These are phyloP conservation scores for Argyresthia albistria DNA, from an alignment of 2,888 invertebrate genomes.

Conservation along the genomic window DNA sequence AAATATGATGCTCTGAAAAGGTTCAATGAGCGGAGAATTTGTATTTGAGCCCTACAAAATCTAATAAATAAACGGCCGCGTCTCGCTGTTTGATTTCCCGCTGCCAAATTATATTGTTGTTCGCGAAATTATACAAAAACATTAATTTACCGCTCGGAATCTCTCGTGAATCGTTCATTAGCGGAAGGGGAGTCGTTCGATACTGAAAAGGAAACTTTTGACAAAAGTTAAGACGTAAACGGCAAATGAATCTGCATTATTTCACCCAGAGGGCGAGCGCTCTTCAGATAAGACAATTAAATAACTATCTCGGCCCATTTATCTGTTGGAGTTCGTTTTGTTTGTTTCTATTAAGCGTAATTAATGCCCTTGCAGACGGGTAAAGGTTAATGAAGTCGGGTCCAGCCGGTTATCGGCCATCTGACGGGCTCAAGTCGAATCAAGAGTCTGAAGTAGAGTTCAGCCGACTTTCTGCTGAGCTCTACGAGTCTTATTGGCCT, in stretches of 20 bases:
- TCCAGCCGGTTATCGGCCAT: slow-evolving; percentile 36
- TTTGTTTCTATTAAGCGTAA: slow-evolving; percentile 66
- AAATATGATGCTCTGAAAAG: too few species aligned
- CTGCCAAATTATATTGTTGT: slow-evolving; percentile 31
- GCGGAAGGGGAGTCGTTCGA: slow-evolving; percentile 35
- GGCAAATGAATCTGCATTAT: slow-evolving; percentile 58
- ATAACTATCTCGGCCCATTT: slow-evolving; percentile 61
- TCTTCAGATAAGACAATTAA: slow-evolving; percentile 57
- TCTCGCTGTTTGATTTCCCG: slow-evolving; percentile 9
- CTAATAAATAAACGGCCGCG: not conserved
- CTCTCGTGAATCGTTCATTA: slow-evolving; percentile 56
- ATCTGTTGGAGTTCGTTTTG: slow-evolving; percentile 56
- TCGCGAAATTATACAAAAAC: slow-evolving; percentile 49
- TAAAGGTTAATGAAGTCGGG: slow-evolving; percentile 58
- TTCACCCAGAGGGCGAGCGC: slow-evolving; percentile 26
- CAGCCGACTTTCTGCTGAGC: too few species aligned
- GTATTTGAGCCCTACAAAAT: too few species aligned
- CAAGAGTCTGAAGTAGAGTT: not conserved
- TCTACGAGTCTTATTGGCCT: too few species aligned
- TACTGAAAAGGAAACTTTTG: slow-evolving; percentile 44
- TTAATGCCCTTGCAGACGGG: slow-evolving; percentile 46
- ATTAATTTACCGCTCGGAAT: slow-evolving; percentile 47
- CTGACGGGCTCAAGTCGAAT: slow-evolving; percentile 17
- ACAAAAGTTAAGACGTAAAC: slow-evolving; percentile 57
- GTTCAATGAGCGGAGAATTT: too few species aligned